Evolutionary conservation across 2,888 invertebrate species (phyloP).

Genomic region (Uloborus plumipes): DNA sequence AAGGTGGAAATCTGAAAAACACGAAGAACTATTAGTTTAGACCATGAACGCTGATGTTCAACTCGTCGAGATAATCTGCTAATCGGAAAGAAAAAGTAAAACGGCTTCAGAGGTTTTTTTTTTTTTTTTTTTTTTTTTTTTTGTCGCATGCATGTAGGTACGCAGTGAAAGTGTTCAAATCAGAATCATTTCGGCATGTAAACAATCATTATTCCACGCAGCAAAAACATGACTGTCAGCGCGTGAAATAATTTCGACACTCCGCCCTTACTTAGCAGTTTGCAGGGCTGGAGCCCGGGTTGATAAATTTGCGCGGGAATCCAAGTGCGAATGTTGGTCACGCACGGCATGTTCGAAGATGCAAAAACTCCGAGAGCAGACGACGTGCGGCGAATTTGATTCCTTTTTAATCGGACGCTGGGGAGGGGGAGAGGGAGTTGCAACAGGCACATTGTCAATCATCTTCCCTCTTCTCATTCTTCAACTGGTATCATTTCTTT

Average conservation of each 20-base stretch:
- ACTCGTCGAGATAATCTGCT: no score
- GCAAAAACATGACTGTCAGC: no score
- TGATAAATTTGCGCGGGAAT: slow-evolving; percentile 7
- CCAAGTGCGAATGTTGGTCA: slow-evolving; percentile 12
- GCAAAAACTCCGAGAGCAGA: not conserved
- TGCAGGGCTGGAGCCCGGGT: no score
- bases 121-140: no score
- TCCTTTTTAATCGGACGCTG: slow-evolving; percentile 12
- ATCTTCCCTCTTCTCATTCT: slow-evolving; percentile 6
- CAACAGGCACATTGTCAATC: slow-evolving; percentile 21
- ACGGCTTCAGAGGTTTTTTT: no score
- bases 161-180: not conserved
- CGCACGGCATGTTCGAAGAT: slow-evolving; percentile 7
- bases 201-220: not conserved
- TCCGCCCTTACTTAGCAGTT: no score
- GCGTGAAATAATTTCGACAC: no score
- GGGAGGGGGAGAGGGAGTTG: no score
- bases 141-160: slow-evolving; percentile 1
- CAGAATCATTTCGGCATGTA: not conserved
- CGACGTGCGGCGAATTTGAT: slow-evolving; percentile 32
- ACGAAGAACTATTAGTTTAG: no score
- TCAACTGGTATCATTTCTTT: not conserved
- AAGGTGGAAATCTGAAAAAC: no score
- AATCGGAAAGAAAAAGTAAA: no score
- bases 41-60: no score